Base-by-base conservation (phyloP, 2,888 invertebrate species). In the Pyrochroa serraticornis region DNA sequence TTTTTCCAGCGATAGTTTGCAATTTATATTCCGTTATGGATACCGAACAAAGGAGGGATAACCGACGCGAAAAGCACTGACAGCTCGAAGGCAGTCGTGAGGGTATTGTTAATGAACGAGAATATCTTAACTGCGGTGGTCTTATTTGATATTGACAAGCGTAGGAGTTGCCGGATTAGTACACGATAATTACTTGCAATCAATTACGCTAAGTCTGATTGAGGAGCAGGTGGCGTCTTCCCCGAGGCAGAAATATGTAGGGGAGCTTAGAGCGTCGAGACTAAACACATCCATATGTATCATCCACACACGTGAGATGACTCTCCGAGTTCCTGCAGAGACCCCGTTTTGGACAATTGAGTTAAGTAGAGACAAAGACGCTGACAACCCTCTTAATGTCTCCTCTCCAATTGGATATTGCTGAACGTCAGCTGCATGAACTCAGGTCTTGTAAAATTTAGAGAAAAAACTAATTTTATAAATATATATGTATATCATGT, bases 121-220 rank as follows among this genome's bases (percentile, higher is more conserved):
- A 70, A 71, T 69, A 66, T 72, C 73, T 71, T 73, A 70, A 68
- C 70, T 66, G 66, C 52, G 72, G 73, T 71, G 73, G 72, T 73
- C 72, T 67, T 60, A 58, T 60, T 55, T 61, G 62, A 64, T 69
- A 71, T 69, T 65, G 67, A 67, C 57, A 46, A 56, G 68, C 66
- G 70, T 70, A 68, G 72, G 69, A 71, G 71, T 66, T 68, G 66
- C 64, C 71, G 65, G 67, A 71, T 73, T 71, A 67, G 65, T 66
- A 60, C 58, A 63, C 61, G 66, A 68, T 71, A 71, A 73, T 74
- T 73, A 70, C 66, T 60, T 58, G 54, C 63, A 69, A 72, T 71
- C 69, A 69, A 72, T 71, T 70, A 68, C 54, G 33, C 51, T 54
- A 63, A 58, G 60, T 54, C 59, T 60, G 63, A 68, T 68, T 68